Percentiles rank a stretch among this genome's conserved stretches.
Conservation (phyloP, 2,888 invertebrate species). For the Tanypteryx hageni region DNA sequence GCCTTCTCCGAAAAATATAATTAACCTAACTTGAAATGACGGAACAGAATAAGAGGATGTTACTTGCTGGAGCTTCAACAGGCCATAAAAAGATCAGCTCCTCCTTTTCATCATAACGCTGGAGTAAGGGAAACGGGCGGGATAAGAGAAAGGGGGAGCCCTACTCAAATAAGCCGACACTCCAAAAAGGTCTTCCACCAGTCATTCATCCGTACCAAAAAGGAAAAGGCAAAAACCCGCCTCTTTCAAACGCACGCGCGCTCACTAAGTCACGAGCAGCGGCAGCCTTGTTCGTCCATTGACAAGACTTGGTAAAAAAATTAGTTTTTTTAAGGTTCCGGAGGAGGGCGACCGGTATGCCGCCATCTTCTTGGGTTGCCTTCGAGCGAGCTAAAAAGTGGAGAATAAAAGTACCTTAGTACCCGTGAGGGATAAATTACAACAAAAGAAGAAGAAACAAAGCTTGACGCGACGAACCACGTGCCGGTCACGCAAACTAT, state of each 20-base stretch:
- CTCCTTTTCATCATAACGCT: background rate
- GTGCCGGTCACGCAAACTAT: constrained; percentile 29
- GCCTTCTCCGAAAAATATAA: background rate
- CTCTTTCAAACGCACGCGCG: constrained; percentile 15
- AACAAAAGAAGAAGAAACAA: background rate
- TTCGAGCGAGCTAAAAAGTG: background rate
- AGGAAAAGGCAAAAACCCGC: constrained; percentile 25
- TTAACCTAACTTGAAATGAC: background rate
- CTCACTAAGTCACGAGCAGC: constrained; percentile 37
- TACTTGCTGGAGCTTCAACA: background rate
- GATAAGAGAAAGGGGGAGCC: background rate
- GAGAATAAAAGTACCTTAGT: background rate
- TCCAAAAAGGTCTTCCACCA: background rate
- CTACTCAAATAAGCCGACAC: constrained; percentile 21
- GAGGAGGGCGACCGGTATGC: background rate
- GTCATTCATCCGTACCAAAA: constrained; percentile 28
- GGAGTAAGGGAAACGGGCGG: background rate
- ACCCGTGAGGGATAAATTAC: constrained; percentile 5
- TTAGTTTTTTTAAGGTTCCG: background rate
- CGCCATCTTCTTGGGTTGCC: constrained; percentile 2
- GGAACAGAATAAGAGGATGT: background rate
- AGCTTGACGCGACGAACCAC: constrained; percentile 7
- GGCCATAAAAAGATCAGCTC: constrained; percentile 14
- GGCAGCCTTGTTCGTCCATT: constrained; percentile 39
- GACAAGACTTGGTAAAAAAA: constrained; percentile 27